phyloP scores from a whole-genome alignment of 2,888 invertebrate genomes.

The Lepidonotus clava region DNA sequence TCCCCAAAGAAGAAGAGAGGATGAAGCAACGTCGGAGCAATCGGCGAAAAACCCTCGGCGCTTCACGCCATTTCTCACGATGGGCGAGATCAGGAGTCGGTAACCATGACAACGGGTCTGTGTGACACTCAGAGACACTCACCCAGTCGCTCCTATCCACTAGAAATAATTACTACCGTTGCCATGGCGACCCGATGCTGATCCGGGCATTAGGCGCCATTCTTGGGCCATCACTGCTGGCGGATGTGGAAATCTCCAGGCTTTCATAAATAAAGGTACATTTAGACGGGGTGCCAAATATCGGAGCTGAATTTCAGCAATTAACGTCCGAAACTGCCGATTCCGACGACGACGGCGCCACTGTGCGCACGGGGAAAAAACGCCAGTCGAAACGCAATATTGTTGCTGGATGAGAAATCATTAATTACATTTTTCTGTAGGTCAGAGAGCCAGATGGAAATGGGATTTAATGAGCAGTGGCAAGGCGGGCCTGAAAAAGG shows the following conservation, averaged over 20 bases:
- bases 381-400: background rate
- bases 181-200: background rate
- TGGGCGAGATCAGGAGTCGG: background rate
- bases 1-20: background rate
- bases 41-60: background rate
- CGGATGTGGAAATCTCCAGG: conserved; percentile 18
- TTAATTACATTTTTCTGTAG: conserved; percentile 8
- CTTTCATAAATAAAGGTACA: conserved; percentile 17
- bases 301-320: conserved; percentile 21
- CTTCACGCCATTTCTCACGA: background rate
- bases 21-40: background rate
- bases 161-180: background rate
- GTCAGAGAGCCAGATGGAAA: background rate
- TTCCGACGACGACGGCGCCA: background rate
- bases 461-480: background rate
- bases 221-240: conserved; percentile 5
- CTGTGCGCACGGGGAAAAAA: background rate
- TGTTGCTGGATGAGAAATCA: background rate
- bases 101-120: background rate
- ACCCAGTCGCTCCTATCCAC: background rate
- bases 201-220: background rate
- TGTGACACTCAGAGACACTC: background rate
- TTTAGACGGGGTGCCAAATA: conserved; percentile 3
- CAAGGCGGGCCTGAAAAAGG: background rate
- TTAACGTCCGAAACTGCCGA: background rate